Conservation (phyloP, 2,888 invertebrate species). For the Podabrus alpinus region DNA sequence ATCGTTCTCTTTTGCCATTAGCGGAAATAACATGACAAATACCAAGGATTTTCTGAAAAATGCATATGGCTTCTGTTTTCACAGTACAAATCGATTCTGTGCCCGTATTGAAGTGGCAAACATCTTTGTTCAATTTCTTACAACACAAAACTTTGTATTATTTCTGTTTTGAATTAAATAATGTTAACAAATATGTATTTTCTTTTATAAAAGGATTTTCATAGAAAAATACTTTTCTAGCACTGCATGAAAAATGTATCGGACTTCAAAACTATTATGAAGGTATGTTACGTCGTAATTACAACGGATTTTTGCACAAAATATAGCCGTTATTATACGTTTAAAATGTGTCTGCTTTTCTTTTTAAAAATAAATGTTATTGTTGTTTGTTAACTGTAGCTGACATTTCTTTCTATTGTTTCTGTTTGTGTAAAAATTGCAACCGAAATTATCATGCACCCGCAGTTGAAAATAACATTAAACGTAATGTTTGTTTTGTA, state of each 20-base stretch:
- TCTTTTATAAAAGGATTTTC: not conserved
- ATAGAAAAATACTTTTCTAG: not conserved
- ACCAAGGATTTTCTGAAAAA: conserved; percentile 6
- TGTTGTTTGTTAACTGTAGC: not conserved
- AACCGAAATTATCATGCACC: not conserved
- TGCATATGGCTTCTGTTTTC: conserved; percentile 15
- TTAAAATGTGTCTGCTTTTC: not conserved
- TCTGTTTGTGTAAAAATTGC: not conserved
- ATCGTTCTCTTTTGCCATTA: conserved; percentile 5
- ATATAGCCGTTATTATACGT: not conserved
- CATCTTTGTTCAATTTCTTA: not conserved
- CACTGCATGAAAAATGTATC: not conserved
- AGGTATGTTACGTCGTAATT: too few relatives aligned
- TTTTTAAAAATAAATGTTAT: not conserved
- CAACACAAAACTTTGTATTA: not conserved
- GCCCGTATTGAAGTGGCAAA: not conserved
- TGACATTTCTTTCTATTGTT: not conserved
- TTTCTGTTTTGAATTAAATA: not conserved
- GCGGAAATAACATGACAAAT: conserved; percentile 7
- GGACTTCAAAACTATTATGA: too few relatives aligned
- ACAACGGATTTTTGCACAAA: not conserved
- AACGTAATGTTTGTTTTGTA: not conserved
- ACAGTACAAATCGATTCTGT: not conserved
- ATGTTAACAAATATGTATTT: not conserved
- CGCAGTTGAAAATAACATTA: not conserved